Conservation (phyloP, 2,797 vertebrate genomes). For the Argyrosomus regius region DNA sequence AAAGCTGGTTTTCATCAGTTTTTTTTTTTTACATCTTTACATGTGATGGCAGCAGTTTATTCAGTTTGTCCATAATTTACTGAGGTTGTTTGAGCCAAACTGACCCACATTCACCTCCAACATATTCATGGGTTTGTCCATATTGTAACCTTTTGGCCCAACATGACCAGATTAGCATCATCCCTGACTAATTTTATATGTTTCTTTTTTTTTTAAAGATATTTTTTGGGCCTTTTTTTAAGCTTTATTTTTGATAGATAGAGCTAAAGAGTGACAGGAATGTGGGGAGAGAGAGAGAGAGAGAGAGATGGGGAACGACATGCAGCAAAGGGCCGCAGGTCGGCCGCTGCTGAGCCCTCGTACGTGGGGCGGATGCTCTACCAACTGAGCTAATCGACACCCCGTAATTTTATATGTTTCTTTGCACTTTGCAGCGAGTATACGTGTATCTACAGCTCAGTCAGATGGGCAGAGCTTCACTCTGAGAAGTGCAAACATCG, state of each 20-base stretch:
- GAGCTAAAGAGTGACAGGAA: too few species aligned
- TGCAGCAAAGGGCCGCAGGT: too few species aligned
- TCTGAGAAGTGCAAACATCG: background rate
- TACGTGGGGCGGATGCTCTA: too few species aligned
- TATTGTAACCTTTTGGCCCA: background rate
- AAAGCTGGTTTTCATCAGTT: background rate
- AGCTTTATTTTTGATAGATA: too few species aligned
- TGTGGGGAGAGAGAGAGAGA: too few species aligned
- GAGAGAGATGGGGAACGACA: too few species aligned
- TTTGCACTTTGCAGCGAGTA: too few species aligned
- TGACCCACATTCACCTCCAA: background rate
- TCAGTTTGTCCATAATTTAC: conserved; percentile 1
- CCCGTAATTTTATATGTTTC: background rate
- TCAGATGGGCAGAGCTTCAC: background rate
- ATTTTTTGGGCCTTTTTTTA: too few species aligned
- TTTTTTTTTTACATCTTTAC: background rate
- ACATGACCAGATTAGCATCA: background rate
- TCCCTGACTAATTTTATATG: background rate
- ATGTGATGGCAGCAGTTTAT: background rate
- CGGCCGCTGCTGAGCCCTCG: too few species aligned
- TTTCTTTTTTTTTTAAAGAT: too few species aligned
- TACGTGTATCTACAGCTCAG: background rate
- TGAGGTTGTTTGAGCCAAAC: background rate
- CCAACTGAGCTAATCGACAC: too few species aligned
- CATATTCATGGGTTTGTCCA: background rate